A percentile compares a stretch with the other conserved stretches of the same genome.
phyloP scores from a whole-genome alignment of 2,113 vertebrate species.

The Microcebus ravelobensis region DNA sequence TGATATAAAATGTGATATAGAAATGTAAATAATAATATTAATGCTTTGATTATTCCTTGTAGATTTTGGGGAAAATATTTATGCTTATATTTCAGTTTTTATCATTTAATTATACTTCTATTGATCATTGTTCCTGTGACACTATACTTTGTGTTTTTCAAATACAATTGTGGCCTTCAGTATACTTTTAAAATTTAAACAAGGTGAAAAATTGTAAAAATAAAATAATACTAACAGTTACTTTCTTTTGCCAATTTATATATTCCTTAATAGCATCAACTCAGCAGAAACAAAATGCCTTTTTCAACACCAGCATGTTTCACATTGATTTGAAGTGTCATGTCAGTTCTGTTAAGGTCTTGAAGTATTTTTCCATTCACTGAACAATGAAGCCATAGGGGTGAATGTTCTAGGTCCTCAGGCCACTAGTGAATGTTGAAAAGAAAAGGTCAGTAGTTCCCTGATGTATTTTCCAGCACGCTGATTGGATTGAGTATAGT shows the following conservation, averaged over 20 bases:
- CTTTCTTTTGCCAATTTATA: background rate
- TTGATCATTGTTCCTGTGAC: background rate
- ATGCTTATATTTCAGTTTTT: background rate
- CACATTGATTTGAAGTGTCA: background rate
- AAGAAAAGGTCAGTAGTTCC: background rate
- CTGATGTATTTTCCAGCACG: background rate
- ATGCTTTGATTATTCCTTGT: background rate
- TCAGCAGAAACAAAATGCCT: background rate
- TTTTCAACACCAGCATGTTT: background rate
- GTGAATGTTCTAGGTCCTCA: background rate
- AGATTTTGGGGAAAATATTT: background rate
- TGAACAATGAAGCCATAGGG: background rate
- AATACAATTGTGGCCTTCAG: background rate
- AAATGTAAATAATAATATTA: constrained; percentile 17
- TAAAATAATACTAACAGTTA: background rate
- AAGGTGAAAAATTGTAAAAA: constrained; percentile 17
- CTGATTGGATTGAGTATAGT: background rate
- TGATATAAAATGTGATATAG: background rate
- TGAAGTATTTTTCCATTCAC: background rate
- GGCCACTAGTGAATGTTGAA: background rate
- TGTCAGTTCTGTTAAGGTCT: background rate
- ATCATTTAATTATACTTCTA: background rate
- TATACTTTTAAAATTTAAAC: background rate
- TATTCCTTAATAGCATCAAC: background rate
- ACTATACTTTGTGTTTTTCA: background rate